Evolutionary conservation across 2,888 invertebrate species (phyloP).

Genomic region (Sphaerophoria rueppellii): DNA sequence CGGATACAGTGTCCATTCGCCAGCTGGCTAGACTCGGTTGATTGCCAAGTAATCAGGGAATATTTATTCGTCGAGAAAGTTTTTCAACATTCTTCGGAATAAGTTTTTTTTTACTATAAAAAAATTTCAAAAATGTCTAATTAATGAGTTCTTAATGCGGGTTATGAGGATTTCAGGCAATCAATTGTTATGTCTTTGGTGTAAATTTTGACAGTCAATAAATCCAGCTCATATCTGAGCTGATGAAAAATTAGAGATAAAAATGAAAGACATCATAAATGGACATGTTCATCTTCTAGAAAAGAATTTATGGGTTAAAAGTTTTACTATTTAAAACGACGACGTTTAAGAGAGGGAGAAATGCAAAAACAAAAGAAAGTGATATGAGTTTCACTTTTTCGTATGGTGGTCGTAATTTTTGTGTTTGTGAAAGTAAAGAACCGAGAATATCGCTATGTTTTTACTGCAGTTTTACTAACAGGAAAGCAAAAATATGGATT

Average conservation of each 20-base stretch:
- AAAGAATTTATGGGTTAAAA: too few relatives aligned
- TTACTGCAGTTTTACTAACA: too few relatives aligned
- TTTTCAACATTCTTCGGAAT: slow-evolving; percentile 25
- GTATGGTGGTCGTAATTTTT: too few relatives aligned
- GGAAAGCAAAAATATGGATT: too few relatives aligned
- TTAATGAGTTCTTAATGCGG: slow-evolving; percentile 60
- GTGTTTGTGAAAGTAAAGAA: too few relatives aligned
- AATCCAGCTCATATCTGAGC: background rate
- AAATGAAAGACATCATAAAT: background rate
- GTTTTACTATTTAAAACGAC: too few relatives aligned
- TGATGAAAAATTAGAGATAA: background rate
- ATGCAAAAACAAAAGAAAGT: too few relatives aligned
- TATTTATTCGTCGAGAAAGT: slow-evolving; percentile 54
- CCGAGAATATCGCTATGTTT: too few relatives aligned
- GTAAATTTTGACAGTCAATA: slow-evolving; percentile 36
- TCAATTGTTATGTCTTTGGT: background rate
- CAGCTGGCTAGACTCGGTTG: slow-evolving; percentile 27
- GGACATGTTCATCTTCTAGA: too few relatives aligned
- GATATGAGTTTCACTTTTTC: too few relatives aligned
- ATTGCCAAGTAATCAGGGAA: slow-evolving; percentile 66
- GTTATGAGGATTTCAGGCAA: slow-evolving; percentile 12
- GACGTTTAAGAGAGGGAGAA: too few relatives aligned
- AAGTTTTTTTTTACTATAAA: background rate
- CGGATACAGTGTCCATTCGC: slow-evolving; percentile 32
- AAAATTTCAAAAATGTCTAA: background rate